Base-by-base conservation (phyloP, 1,140 invertebrate species). In the Vanessa tameamea region DNA sequence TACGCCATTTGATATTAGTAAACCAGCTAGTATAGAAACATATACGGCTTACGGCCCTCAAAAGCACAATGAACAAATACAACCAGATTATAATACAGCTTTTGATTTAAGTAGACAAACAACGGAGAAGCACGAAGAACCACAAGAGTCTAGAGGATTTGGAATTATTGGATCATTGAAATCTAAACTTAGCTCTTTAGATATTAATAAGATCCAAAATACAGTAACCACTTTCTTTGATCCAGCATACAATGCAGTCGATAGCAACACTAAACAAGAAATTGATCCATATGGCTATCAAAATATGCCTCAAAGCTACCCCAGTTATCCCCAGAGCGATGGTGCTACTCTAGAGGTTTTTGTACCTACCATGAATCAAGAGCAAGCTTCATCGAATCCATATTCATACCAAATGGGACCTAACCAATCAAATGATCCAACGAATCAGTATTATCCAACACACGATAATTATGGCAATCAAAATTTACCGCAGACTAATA, bases 221-320 rank as follows among this genome's bases (percentile, higher is more conserved):
- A 89, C 77, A 11, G 90, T 93, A 6, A 92, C 90, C 2, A 91
- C 91, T 7, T 93, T 93, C 72, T 93, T 93, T 43, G 91, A 93
- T 78, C 90, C 92, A 3, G 82, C 78, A 55, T 89, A 90, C 66
- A 91, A 92, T 79, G 61, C 63, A 31, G 82, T 78, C 14, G 78
- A 84, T 13, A 61, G 75, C 13, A 23, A 37, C 26, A 68, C 26
- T 57, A 74, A 72, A 67, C 75, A 78, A 68, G 70, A 82, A 59
- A 76, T 77, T 72, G 51, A 64, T 2, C 51, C 72, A 57, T 78
- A 81, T 51, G 53, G 67, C 47, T 69, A 71, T 63, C 79, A 68
- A 64, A 48, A 75, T 59, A 26, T 64, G 16, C 48, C 20, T 50
- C 74, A 15, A 26, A 78, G 75, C 64, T 78, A 78, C 55, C 23